Base-by-base conservation (phyloP, 2,113 vertebrate genomes). In the Peromyscus californicus region DNA sequence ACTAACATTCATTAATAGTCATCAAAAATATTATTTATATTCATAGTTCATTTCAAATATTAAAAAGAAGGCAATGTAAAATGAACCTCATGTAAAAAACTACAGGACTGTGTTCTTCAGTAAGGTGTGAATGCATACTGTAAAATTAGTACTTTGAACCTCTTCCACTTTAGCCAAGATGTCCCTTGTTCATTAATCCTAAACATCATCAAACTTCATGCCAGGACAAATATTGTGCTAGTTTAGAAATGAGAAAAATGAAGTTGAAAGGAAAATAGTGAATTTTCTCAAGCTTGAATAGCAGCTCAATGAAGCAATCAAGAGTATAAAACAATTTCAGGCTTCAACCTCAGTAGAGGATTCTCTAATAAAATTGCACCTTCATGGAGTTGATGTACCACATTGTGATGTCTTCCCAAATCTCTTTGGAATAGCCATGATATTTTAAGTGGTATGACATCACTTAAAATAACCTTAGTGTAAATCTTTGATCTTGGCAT, bases 221-320 rank as follows among this genome's bases (percentile, higher is more conserved):
- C 36, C 75, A 75, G 22, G 16, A 24, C 79, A 94, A 75, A 61
- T 48, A 75, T 63, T 95, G 54, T 22, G 36, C 31, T 93, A 48
- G 26, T 95, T 85, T 72, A 79, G 33, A 95, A 93, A 80, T 82
- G 10, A 91, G 29, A 65, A 96, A 94, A 93, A 22, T 74, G 36
- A 95, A 72, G 7, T 79, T 70, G 29, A 94, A 15, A 91, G 51
- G 70, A 96, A 84, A 45, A 24, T 42, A 79, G 36, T 80, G 65
- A 59, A 85, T 95, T 36, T 95, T 54, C 33, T 72, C 31, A 85
- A 90, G 80, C 26, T 45, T 90, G 61, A 87, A 8, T 69, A 74
- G 78, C 74, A 96, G 83, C 19, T 94, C 94, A 93, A 91, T 92
- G 48, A 57, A 48, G 63, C 19, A n/a, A 65, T 96, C 24, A 93